Evolutionary conservation across 2,888 invertebrate species (phyloP), one percentile per base, ranked within the genome.

Genomic region (Tenthredo scrophulariae): DNA sequence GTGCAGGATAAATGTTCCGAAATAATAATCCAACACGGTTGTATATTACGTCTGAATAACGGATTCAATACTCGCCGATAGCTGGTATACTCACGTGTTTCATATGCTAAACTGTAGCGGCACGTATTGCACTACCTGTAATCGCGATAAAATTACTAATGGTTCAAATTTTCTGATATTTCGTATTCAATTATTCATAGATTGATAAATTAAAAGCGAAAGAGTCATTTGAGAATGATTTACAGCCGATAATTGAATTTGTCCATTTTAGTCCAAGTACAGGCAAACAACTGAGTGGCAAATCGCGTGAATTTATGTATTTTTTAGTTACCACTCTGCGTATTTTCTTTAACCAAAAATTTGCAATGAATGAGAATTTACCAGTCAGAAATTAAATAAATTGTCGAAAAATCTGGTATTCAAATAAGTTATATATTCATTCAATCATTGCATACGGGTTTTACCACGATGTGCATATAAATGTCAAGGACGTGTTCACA

Each of bases 121-220:
- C 70, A 70, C 7, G 70, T 70, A 72, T 72, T 18, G 79, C 37
- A 33, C 33, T 58, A 58, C 58, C 79, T 79, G 58, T 79, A 54
- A 29, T n/a, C 33, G 46, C 29, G 33, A 75, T 29, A n/a, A 4
- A 33, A 50, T 54, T 54, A n/a, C 26, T 29, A 7, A 75, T n/a
- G 26, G 26, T 70, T 46, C 2, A 26, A 75, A 26, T 75, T 22
- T 37, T 13, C 15, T 13, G 13, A 15, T 7, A 70, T 74, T 3
- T 29, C 33, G n/a, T 7, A 1, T n/a, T 29, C 4, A 7, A 15
- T n/a, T n/a, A 1, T 33, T 33, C 18, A 7, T 0, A 37, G 15
- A 0, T 37, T 37, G 1, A 29, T 37, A 6, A 37, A 37, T 7
- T 6, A 1, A 70, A 2, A 18, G 18, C 33, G 62, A 62, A n/a